phyloP scores from a whole-genome alignment of 2,888 invertebrate species.

The Melanchra persicariae region DNA sequence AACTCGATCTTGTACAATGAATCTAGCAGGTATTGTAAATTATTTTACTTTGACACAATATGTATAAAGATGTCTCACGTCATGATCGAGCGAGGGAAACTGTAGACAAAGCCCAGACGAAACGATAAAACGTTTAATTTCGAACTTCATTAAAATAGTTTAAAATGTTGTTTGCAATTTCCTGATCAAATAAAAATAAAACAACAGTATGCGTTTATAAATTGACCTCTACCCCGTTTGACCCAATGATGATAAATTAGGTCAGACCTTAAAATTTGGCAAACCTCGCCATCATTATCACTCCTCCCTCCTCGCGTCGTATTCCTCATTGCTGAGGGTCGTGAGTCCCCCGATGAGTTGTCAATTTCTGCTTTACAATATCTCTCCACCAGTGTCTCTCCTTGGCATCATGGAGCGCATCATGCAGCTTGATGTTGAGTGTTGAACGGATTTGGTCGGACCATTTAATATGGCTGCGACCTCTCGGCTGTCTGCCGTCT shows the following conservation, averaged over 20 bases:
- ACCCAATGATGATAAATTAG: slow-evolving; percentile 4
- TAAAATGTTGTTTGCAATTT: too few relatives aligned
- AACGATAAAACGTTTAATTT: background rate
- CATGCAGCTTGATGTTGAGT: too few relatives aligned
- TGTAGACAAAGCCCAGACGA: background rate
- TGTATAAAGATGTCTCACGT: background rate
- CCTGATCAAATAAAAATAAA: background rate
- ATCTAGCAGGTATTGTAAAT: background rate
- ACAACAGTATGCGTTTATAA: background rate
- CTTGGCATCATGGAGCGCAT: too few relatives aligned
- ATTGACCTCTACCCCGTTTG: slow-evolving; percentile 4
- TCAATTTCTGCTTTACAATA: too few relatives aligned
- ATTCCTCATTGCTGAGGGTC: too few relatives aligned
- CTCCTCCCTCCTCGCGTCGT: too few relatives aligned
- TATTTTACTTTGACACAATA: background rate
- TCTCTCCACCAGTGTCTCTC: too few relatives aligned
- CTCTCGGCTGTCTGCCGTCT: too few relatives aligned
- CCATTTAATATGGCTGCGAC: too few relatives aligned
- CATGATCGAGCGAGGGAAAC: background rate
- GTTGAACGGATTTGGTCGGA: too few relatives aligned
- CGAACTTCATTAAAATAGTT: background rate
- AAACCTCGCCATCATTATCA: slow-evolving; percentile 18
- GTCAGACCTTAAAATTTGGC: slow-evolving; percentile 12
- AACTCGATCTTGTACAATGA: background rate
- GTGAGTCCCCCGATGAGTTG: too few relatives aligned